Conservation (phyloP, 2,797 vertebrate genomes). For the Helarctos malayanus region DNA sequence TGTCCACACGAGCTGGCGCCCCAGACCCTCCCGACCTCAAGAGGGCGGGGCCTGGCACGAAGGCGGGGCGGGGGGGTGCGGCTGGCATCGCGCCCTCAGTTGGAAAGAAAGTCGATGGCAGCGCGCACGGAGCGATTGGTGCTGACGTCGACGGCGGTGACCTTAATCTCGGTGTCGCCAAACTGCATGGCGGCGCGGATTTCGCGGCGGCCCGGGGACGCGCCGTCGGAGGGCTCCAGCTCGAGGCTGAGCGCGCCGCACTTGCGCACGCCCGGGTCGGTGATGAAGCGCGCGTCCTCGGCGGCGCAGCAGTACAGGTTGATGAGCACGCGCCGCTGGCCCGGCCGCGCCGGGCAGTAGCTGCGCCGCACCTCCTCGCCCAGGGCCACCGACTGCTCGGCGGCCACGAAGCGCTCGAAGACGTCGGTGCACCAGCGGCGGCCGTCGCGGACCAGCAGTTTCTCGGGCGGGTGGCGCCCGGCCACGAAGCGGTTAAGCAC, state of each 20-base stretch:
- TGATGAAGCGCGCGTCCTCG: constrained; percentile 95
- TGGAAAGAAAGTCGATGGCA: constrained; percentile 97
- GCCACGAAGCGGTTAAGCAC: constrained; percentile 97
- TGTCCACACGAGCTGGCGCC: background rate
- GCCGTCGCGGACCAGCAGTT: constrained; percentile 96
- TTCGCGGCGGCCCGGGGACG: constrained; percentile 91
- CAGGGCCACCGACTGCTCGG: constrained; percentile 97
- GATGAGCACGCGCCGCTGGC: constrained; percentile 97
- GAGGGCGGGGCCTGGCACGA: background rate
- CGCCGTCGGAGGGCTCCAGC: constrained; percentile 82
- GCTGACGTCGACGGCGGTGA: constrained; percentile 94
- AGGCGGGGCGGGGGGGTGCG: too few species aligned
- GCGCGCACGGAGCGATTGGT: constrained; percentile 94
- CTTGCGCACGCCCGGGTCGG: constrained; percentile 95
- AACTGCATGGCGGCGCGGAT: constrained; percentile 98
- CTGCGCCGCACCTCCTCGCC: constrained; percentile 96
- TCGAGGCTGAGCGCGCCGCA: constrained; percentile 96
- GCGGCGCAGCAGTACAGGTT: constrained; percentile 96
- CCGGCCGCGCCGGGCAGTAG: constrained; percentile 95
- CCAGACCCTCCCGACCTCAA: background rate
- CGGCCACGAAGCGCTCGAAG: constrained; percentile 96
- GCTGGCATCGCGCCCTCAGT: constrained; percentile 84
- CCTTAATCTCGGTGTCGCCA: constrained; percentile 98
- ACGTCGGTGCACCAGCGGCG: constrained; percentile 98
- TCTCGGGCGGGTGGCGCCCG: constrained; percentile 93